phyloP scores from a whole-genome alignment of 2,888 invertebrate genomes.

The Mellilla xanthometata region DNA sequence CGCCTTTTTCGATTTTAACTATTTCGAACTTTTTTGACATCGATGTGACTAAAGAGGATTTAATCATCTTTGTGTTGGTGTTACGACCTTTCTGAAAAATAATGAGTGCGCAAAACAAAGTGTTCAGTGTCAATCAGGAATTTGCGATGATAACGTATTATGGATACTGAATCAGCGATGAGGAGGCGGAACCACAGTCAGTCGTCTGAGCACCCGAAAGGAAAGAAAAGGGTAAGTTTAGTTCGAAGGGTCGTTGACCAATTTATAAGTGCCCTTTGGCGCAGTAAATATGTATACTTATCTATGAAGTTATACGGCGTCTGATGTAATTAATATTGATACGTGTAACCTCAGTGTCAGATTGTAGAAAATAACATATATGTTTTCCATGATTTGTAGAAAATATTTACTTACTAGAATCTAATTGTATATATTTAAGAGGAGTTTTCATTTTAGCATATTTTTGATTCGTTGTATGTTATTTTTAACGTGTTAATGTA shows the following conservation, averaged over 20 bases:
- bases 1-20: slow-evolving; percentile 24
- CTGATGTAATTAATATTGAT: slow-evolving; percentile 18
- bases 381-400: too few relatives aligned
- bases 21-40: slow-evolving; percentile 15
- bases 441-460: too few relatives aligned
- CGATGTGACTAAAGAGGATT: slow-evolving; percentile 20
- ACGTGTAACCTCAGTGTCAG: slow-evolving; percentile 17
- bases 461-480: too few relatives aligned
- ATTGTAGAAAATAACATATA: slow-evolving; percentile 4
- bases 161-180: slow-evolving; percentile 42
- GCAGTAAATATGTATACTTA: slow-evolving; percentile 13
- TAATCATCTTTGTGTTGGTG: slow-evolving; percentile 19
- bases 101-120: slow-evolving; percentile 22
- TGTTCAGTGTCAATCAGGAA: slow-evolving; percentile 24
- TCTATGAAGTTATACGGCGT: slow-evolving; percentile 13
- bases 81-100: slow-evolving; percentile 31
- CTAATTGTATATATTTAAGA: too few relatives aligned
- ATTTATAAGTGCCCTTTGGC: slow-evolving; percentile 20
- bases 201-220: slow-evolving; percentile 59
- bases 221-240: slow-evolving; percentile 66
- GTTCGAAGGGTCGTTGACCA: slow-evolving; percentile 19
- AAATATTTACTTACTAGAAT: too few relatives aligned
- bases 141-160: slow-evolving; percentile 23
- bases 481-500: too few relatives aligned
- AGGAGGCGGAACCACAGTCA: slow-evolving; percentile 53